phyloP scores from a whole-genome alignment of 2,113 vertebrate species.

The Gambusia affinis region DNA sequence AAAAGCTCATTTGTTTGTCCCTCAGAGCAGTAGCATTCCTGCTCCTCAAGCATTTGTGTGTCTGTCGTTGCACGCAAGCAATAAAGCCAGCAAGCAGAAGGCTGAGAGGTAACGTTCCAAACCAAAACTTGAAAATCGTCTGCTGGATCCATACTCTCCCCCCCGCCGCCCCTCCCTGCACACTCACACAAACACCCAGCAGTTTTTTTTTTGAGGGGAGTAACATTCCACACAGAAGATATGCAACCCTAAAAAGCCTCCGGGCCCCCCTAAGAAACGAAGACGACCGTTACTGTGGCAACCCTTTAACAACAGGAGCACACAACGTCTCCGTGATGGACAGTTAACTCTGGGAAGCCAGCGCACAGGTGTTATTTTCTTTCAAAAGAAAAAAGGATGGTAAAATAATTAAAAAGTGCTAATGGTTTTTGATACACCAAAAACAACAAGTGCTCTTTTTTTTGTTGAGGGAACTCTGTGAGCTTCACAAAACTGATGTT shows the following conservation, averaged over 20 bases:
- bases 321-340: constrained; percentile 78
- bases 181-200: constrained; percentile 16
- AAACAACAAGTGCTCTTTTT: constrained; percentile 30
- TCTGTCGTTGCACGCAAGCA: constrained; percentile 13
- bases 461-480: constrained; percentile 6
- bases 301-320: constrained; percentile 77
- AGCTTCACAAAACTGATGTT: constrained; percentile 31
- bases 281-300: constrained; percentile 74
- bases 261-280: constrained; percentile 76
- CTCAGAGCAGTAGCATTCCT: constrained; percentile 23
- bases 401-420: constrained; percentile 32
- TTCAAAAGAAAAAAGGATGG: constrained; percentile 58
- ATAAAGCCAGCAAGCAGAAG: constrained; percentile 14
- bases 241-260: constrained; percentile 76
- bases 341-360: constrained; percentile 66
- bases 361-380: constrained; percentile 75
- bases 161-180: neutral
- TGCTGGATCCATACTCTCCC: constrained; percentile 45
- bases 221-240: constrained; percentile 80
- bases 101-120: constrained; percentile 30
- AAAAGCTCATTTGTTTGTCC: constrained; percentile 30
- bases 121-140: constrained; percentile 58
- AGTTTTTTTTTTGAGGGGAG: constrained; percentile 58
- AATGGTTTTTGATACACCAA: constrained; percentile 41
- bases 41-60: constrained; percentile 26